phyloP scores from a whole-genome alignment of 2,888 invertebrate genomes.

The Chrysolina americana region DNA sequence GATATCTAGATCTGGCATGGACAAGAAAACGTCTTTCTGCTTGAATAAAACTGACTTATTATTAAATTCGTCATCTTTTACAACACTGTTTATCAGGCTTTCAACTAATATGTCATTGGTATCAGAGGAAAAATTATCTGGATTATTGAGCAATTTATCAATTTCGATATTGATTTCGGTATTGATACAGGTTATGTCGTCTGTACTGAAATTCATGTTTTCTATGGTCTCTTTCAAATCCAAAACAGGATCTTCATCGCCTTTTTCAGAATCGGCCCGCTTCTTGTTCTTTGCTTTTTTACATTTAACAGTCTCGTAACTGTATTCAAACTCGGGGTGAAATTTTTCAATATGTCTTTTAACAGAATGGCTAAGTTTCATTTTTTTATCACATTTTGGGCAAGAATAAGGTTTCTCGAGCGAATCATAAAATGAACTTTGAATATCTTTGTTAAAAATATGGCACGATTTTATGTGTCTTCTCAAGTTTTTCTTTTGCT shows the following conservation, averaged over 20 bases:
- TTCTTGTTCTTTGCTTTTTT: slow-evolving; percentile 31
- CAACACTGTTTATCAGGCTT: slow-evolving; percentile 50
- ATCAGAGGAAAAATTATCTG: slow-evolving; percentile 54
- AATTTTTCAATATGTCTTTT: slow-evolving; percentile 62
- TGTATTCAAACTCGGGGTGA: slow-evolving; percentile 55
- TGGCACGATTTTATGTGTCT: slow-evolving; percentile 53
- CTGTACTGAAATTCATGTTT: slow-evolving; percentile 60
- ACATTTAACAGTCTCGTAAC: slow-evolving; percentile 27
- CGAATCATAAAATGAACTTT: slow-evolving; percentile 10
- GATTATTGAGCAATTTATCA: slow-evolving; percentile 55
- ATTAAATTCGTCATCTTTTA: slow-evolving; percentile 29
- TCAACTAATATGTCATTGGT: slow-evolving; percentile 54
- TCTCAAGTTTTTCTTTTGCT: slow-evolving; percentile 48
- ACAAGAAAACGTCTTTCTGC: slow-evolving; percentile 61
- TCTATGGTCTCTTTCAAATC: slow-evolving; percentile 57
- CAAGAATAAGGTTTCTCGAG: slow-evolving; percentile 53
- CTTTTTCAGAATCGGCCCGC: slow-evolving; percentile 36
- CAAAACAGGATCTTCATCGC: slow-evolving; percentile 48
- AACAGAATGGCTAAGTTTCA: slow-evolving; percentile 65
- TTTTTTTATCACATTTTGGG: slow-evolving; percentile 61
- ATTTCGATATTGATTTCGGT: slow-evolving; percentile 49
- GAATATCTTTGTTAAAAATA: slow-evolving; percentile 26
- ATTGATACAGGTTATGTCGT: slow-evolving; percentile 46
- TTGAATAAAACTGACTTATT: slow-evolving; percentile 16
- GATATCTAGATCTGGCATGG: slow-evolving; percentile 66